Conservation (phyloP, 2,797 vertebrate species). For the Cercopithecus mitis region DNA sequence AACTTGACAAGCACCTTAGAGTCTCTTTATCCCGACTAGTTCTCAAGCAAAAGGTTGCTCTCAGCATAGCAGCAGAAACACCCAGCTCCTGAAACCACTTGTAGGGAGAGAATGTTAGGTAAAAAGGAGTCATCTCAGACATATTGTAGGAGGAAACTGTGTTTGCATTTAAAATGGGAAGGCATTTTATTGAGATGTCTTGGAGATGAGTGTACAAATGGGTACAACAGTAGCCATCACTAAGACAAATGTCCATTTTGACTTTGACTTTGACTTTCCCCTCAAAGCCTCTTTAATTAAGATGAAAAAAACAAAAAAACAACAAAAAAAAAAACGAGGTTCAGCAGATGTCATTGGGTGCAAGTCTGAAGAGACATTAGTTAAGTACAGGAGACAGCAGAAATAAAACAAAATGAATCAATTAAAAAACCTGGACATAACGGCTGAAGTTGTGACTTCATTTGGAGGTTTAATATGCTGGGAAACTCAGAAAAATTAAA, state of each 20-base stretch:
- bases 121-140: not conserved
- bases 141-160: not conserved
- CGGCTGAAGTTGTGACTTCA: not conserved
- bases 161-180: not conserved
- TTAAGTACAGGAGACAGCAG: not conserved
- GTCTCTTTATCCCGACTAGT: not conserved
- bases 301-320: not conserved
- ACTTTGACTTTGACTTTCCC: not conserved
- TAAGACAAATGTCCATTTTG: not conserved
- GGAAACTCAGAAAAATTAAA: not conserved
- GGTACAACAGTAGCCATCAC: not conserved
- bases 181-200: not conserved
- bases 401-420: conserved; percentile 28
- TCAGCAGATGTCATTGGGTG: not conserved
- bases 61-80: not conserved
- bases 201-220: not conserved
- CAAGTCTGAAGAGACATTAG: not conserved
- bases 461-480: not conserved
- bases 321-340: not conserved
- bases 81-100: not conserved
- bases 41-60: not conserved
- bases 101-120: not conserved
- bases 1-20: not conserved
- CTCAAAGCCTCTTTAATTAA: not conserved
- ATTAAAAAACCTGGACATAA: not conserved